Base-by-base conservation (phyloP, 2,113 vertebrate genomes). In the Forbesichthys papilliferus region DNA sequence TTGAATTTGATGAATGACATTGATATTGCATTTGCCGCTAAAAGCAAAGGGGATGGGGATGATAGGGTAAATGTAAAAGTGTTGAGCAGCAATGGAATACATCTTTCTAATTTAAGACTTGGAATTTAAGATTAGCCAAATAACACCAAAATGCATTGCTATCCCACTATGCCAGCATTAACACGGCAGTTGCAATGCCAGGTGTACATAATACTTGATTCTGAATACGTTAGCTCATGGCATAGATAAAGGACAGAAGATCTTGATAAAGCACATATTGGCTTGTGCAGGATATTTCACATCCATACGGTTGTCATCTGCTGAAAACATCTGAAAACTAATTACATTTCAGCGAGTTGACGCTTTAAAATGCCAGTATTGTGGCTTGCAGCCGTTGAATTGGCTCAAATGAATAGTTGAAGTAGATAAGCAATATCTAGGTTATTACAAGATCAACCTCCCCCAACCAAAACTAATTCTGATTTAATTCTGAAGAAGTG, bases 241-340 rank as follows among this genome's bases (percentile, higher is more conserved):
- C 77, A 71, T 77, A 7, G 42, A 53, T 54, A 46, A 36, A 7
- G 11, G 47, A 70, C 71, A 79, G 79, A 83, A 75, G 74, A 78
- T 81, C 77, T 83, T 61, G 81, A 86, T 91, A 75, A 83, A 85
- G 82, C 34, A 71, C 57, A 48, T 66, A 61, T 56, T 51, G 74
- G 81, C 66, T 69, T 27, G 52, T 33, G 58, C 64, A 78, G 79
- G 75, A 88, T 78, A 86, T 88, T 87, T 87, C 77, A 62, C 77
- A 86, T 89, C 82, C 64, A 77, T 83, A 73, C 79, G 77, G 75
- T 84, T 85, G 83, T 87, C 80, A 82, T n/a, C 67, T 49, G 68
- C 66, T 71, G 71, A 69, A 78, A 56, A 16, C 68, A 70, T 70
- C 71, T 77, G 48, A 27, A 27, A 27, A 27, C 27, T 86, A 80